Base-by-base conservation (phyloP, 2,797 vertebrate species). In the Melanotaenia maccullochi region DNA sequence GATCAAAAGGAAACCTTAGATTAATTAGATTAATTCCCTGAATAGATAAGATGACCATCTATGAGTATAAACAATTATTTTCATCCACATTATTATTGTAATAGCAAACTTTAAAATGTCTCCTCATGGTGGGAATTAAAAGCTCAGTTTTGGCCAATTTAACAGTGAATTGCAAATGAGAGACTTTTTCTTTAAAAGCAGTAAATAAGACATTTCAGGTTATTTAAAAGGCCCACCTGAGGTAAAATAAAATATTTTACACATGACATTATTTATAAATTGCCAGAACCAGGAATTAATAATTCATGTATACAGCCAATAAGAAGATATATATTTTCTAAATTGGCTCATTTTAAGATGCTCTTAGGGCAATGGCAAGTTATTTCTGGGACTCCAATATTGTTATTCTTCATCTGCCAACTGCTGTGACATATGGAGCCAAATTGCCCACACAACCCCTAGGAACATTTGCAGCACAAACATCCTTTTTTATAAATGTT, bases 371-470 rank as follows among this genome's bases (percentile, higher is more conserved):
- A 57, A 58, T 67, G 66, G 82, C 33, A 25, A 81, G 84, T 84
- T 83, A 90, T 84, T 90, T 88, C 79, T 82, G 87, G 73, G 78
- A 68, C 68, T 81, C 49, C 70, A 69, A 65, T 65, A 68, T 60
- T 76, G 51, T 76, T 77, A 82, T 86, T 88, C 81, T 87, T 86
- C 85, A 82, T 86, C 76, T 88, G 90, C 90, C 90, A 91, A 91
- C 88, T 92, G 89, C 77, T 85, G 85, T 67, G 32, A 83, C 92
- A 93, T 89, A 90, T 89, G 90, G 90, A 87, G 89, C 88, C 87
- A 90, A 91, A 86, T 87, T 87, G 65, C 87, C 77, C 71, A 83
- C 73, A 83, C 69, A 13, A 65, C 77, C 91, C 88, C 0, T 28
- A 67, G 87, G 87, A 86, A 42, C 35, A 81, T 89, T 90, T 83